Evolutionary conservation across 2,797 vertebrate genomes (phyloP).

Genomic region (Melanotaenia trifasciata): DNA sequence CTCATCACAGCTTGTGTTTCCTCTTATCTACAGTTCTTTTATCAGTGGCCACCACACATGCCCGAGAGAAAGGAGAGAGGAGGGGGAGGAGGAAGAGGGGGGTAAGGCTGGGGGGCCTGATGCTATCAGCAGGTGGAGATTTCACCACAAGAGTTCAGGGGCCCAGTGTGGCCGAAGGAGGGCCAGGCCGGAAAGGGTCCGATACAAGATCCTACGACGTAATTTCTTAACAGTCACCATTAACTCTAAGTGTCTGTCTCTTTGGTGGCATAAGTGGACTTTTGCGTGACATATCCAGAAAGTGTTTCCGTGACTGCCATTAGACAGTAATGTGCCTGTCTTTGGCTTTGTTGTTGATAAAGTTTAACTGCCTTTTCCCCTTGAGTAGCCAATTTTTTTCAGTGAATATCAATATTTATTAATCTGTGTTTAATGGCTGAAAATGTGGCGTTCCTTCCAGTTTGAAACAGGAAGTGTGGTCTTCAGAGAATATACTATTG

Average conservation of each 20-base stretch:
- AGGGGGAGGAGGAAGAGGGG: background rate
- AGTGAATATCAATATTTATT: background rate
- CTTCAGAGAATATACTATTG: background rate
- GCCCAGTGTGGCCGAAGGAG: constrained; percentile 60
- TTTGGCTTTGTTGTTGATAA: background rate
- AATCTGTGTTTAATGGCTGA: background rate
- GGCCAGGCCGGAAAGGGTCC: constrained; percentile 41
- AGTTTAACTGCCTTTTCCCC: background rate
- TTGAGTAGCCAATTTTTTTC: background rate
- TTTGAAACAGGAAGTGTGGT: background rate
- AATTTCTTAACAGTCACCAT: constrained; percentile 19
- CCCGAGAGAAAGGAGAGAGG: constrained; percentile 46
- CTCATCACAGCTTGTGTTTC: constrained; percentile 80
- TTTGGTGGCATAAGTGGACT: constrained; percentile 7
- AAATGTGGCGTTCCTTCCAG: background rate
- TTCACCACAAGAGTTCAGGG: constrained; percentile 70
- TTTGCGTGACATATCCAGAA: constrained; percentile 2
- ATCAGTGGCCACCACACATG: constrained; percentile 77
- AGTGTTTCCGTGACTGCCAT: constrained; percentile 3
- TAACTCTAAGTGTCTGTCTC: constrained; percentile 17
- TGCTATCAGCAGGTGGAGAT: constrained; percentile 82
- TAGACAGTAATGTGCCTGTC: background rate
- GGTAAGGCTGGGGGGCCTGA: constrained; percentile 36
- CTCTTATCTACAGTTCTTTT: constrained; percentile 78
- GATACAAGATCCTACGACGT: constrained; percentile 17